Base-by-base conservation (phyloP, 2,113 vertebrate genomes). In the Ploceus nigricollis region DNA sequence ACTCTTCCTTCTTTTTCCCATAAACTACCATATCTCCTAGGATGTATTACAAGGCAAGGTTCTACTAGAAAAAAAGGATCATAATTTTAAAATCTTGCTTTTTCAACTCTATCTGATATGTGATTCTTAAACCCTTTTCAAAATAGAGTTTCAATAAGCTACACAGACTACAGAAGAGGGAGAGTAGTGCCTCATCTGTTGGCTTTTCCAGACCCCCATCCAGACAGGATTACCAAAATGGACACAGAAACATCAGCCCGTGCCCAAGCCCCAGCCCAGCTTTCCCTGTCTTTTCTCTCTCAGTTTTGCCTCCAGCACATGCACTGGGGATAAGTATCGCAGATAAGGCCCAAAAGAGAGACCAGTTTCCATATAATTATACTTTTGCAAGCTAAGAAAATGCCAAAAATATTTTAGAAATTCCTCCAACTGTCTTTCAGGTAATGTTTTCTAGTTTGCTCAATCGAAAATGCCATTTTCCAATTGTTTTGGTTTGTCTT, bases 101-200 rank as follows among this genome's bases (percentile, higher is more conserved):
- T 94, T 91, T 87, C 56, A 75, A 1, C 30, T 75, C 33, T 44
- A 37, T 40, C 63, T 71, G 24, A 40, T 31, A 16, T 10, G 10
- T 65, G 24, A 33, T 72, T 88, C 48, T 85, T 77, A 83, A 88
- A 63, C 44, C 35, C 57, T 82, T 86, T 51, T 58, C 42, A 63
- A 58, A 82, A 66, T 13, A 0, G 0, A 50, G 7, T 35, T 84
- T 37, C 31, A 27, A 5, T 51, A 28, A 22, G 7, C 14, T 0
- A 1, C 27, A 30, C n/a, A 71, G n/a, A 12, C 28, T 64, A 24
- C 15, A 57, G 42, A 33, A 60, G 37, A 65, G 20, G 17, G 16
- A 87, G n/a, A 6, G 4, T 37, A 12, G 9, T 64, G 22, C 12
- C 28, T 68, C 17, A 31, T 22, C 7, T 40, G 3, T 53, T 35